Base-by-base conservation (phyloP, 2,888 invertebrate species). In the Euplagia quadripunctaria region DNA sequence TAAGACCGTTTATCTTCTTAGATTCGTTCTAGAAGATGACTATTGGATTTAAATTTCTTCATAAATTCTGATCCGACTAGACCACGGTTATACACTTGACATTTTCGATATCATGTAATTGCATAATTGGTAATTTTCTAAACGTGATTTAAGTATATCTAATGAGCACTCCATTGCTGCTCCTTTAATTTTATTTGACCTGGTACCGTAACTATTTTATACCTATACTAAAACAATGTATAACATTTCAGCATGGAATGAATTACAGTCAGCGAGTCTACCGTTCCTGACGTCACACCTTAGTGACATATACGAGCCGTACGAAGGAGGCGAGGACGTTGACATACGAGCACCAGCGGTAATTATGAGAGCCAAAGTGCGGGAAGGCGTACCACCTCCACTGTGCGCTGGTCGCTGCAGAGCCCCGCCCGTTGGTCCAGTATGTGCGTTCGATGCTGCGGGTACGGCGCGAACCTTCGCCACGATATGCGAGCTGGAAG, bases 381-480 rank as follows among this genome's bases (percentile, higher is more conserved):
- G 93, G 58, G 95, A 95, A 80, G 94, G 94, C 4, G 93, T 94
- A 14, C 95, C 95, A 4, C 94, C 93, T 0, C 94, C 94, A 0
- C 90, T 96, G 17, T 94, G 96, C 82, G 92, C 95, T 69, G 94
- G 93, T 3, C 81, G 91, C 42, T 95, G 95, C 79, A 90, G 85
- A 1, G 85, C 93, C 3, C 92, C 96, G 0, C 93, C 94, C 1
- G 91, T 94, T 0, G 96, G 96, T 0, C 96, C 97, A 0, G 96
- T 97, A 5, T 97, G 97, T 84, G 96, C 96, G 0, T 96, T 97
- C 76, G 96, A 96, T 81, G 96, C 96, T 0, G 91, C 96, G 1
- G 97, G 97, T 49, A 93, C 95, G 0, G 96, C 96, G 1, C 88
- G 96, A 80, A 96, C 96, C 1, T 97, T 97, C 79, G 95, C 96